Evolutionary conservation across 2,113 vertebrate genomes (phyloP).

Genomic region (Raja brachyura): DNA sequence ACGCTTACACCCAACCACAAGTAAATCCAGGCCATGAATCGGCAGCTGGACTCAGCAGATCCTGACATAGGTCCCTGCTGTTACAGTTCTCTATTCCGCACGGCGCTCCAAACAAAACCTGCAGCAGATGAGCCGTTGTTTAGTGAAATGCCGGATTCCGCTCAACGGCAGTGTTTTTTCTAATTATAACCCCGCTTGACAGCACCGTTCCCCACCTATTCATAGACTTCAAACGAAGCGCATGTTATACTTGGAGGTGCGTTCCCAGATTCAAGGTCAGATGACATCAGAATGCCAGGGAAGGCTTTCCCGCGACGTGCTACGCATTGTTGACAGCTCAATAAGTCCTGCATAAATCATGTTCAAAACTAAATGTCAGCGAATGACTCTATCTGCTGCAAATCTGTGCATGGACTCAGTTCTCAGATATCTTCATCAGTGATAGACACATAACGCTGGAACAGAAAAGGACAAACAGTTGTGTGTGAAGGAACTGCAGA

Average conservation of each 20-base stretch:
- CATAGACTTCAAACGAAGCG: background rate
- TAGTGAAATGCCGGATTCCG: background rate
- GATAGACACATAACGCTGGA: no score
- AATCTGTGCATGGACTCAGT: background rate
- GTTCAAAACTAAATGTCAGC: background rate
- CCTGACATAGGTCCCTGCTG: background rate
- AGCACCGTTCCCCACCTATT: background rate
- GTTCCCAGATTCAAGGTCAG: background rate
- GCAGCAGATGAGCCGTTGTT: background rate
- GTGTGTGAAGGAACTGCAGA: no score
- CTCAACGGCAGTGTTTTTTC: background rate
- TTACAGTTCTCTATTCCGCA: background rate
- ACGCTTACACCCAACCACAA: background rate
- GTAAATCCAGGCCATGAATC: slow-evolving; percentile 10
- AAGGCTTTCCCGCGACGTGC: background rate
- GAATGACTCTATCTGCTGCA: background rate
- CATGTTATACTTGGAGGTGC: background rate
- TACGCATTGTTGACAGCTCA: background rate
- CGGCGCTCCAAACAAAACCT: background rate
- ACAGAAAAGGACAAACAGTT: no score
- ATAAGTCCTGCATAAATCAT: no score
- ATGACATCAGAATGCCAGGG: background rate
- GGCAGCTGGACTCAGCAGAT: slow-evolving; percentile 6
- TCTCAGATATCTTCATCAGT: background rate
- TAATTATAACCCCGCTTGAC: background rate